A percentile compares a stretch with the other conserved stretches of the same genome.
These are phyloP conservation scores for Hesperophylax magnus DNA, from an alignment of 1,140 invertebrate genomes.

Conservation along the genomic window DNA sequence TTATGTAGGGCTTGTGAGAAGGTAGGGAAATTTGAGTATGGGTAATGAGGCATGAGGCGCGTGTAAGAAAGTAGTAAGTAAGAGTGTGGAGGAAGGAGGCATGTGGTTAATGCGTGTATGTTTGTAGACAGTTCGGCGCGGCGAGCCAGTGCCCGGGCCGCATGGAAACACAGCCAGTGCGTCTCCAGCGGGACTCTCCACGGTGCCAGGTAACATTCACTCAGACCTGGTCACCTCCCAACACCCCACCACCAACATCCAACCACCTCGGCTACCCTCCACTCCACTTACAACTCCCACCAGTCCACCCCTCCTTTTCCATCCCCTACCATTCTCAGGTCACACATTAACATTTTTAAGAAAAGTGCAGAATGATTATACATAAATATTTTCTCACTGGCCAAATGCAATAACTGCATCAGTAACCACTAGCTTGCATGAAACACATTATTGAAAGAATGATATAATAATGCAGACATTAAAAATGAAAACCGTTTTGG, in stretches of 20 bases:
- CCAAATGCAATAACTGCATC: neutral
- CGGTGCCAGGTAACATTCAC: constrained; percentile 66
- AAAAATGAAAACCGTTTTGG: no score
- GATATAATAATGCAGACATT: neutral
- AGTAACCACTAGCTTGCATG: neutral
- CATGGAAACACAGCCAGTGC: constrained; percentile 84
- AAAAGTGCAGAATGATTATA: constrained; percentile 3
- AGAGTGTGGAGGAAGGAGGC: constrained; percentile 35
- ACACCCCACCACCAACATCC: neutral
- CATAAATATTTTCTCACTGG: neutral
- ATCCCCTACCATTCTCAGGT: neutral
- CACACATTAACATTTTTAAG: constrained; percentile 2
- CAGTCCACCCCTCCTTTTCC: no score
- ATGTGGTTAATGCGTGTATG: constrained; percentile 70
- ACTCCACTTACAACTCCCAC: no score
- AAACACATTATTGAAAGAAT: neutral
- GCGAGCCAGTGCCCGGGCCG: constrained; percentile 80
- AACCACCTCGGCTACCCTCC: neutral
- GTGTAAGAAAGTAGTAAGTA: neutral
- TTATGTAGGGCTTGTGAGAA: no score
- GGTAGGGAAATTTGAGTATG: neutral
- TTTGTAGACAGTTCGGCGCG: constrained; percentile 85
- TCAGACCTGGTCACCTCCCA: constrained; percentile 4
- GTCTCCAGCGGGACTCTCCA: constrained; percentile 78
- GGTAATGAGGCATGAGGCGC: neutral